Conservation (phyloP, 2,888 invertebrate genomes). For the Troilus luridus region DNA sequence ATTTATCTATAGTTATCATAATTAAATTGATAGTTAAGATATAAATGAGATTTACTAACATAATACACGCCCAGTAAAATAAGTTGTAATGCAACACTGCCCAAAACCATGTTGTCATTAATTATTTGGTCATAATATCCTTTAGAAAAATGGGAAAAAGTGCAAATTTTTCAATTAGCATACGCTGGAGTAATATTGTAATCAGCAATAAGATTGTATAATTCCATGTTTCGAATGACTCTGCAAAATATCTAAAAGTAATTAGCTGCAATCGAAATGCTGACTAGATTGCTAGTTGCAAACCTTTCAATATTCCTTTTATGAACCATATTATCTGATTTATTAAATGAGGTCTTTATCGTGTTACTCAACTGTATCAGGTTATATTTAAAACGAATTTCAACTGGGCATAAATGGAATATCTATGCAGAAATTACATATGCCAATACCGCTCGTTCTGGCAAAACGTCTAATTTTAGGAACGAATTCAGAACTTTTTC, state of each 20-base stretch:
- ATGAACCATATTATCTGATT: conserved; percentile 8
- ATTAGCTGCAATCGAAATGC: not conserved
- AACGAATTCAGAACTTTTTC: not conserved
- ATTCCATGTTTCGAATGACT: not conserved
- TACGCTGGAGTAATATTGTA: not conserved
- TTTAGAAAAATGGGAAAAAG: not conserved
- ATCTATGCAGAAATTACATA: conserved; percentile 1
- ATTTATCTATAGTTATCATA: too few relatives aligned
- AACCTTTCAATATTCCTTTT: not conserved
- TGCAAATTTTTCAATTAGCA: not conserved
- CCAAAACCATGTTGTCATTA: not conserved
- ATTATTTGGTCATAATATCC: not conserved
- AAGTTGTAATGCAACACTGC: not conserved
- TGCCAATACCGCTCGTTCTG: not conserved
- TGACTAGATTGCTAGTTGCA: not conserved
- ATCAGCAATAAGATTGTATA: not conserved
- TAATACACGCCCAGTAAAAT: too few relatives aligned
- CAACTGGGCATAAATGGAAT: not conserved
- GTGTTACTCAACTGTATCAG: not conserved
- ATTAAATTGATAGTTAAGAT: too few relatives aligned
- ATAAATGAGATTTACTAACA: too few relatives aligned
- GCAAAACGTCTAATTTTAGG: not conserved
- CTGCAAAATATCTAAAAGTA: not conserved
- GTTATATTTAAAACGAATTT: not conserved
- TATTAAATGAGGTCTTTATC: not conserved